Evolutionary conservation across 2,888 invertebrate genomes (phyloP), one percentile per base, ranked within the genome.

Genomic region (Megalurothrips usitatus): DNA sequence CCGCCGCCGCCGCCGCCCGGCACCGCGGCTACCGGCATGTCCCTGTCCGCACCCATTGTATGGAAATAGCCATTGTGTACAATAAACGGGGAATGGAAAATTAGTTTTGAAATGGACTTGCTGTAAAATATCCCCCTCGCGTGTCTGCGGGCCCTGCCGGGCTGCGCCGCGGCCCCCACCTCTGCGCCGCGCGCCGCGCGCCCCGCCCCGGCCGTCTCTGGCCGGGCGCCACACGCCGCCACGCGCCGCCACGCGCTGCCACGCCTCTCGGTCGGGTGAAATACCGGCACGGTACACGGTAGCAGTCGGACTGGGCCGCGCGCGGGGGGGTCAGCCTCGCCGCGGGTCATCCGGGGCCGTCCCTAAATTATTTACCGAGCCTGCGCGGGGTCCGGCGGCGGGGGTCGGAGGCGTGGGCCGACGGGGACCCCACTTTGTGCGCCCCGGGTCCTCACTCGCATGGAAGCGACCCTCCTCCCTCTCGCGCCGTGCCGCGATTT

Each of bases 171-270:
- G n/a, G 23, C n/a, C 23, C 49, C 10, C 49, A 52, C 14, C 52
- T 6, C 12, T 17, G 12, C 52, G 49, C 49, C 49, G 10, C 49
- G 49, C 49, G 10, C 49, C 49, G 49, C 49, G 10, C 49, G 75
- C 52, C 75, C 75, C 79, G 48, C 47, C 63, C 48, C 58, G 19
- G 26, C 43, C 81, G n/a, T 48, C 80, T 78, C 43, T 17, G 48
- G 28, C 68, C 47, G 47, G 80, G 49, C 80, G 34, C 80, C 80
- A 43, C 80, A 78, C 80, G 75, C 80, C 80, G 43, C 80, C 80
- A 78, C 58, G 17, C 58, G 19, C 58, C 58, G 17, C 58, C 58
- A 17, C 17, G 11, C 17, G 6, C 58, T 17, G 58, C 58, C 14
- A 17, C 58, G 58, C 58, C 58, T 10, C 34, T 43, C 34, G n/a